Base-by-base conservation (phyloP, 2,113 vertebrate species). In the Epinephelus lanceolatus region DNA sequence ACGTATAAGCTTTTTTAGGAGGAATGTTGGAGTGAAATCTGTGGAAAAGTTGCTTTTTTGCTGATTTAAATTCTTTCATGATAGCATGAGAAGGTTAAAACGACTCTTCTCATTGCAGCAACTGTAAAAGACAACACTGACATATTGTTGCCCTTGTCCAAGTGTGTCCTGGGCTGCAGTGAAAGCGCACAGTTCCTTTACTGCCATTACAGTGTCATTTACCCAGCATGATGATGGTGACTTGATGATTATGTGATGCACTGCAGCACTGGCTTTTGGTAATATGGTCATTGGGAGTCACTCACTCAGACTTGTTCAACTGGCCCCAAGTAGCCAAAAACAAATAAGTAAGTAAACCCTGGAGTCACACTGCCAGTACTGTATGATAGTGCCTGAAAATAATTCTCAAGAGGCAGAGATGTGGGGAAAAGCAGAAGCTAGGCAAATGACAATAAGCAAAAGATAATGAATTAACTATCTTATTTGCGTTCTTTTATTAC, bases 141-240 rank as follows among this genome's bases (percentile, higher is more conserved):
- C 63, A 61, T 13, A 23, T 56, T 4, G 53, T 37, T 66, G 53
- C 23, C 75, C 82, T 83, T 83, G 81, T 55, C 12, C 18, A 6
- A n/a, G 57, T 33, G n/a, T 13, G 47, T 75, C 59, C 60, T 71
- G 14, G 8, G 51, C 40, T 51, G 55, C 47, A 71, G 33, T 69
- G 37, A 69, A 76, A 68, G 19, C 1, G 0, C 12, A 56, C 17
- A 30, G 12, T 25, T 76, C 57, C 42, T 67, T 66, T 37, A 68
- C n/a, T 69, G 13, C 66, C 51, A 61, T 80, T 69, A 30, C 45
- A 51, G 45, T 69, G 75, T 61, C 53, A 70, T 87, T 87, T 69
- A 85, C 11, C 55, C 53, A 18, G 47, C 2, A 3, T 59, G 60
- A 70, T 59, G 49, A 68, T 21, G 60, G 59, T 49, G 80, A 84